A percentile compares a stretch with the other conserved stretches of the same genome.
These are phyloP conservation scores for Calcarius ornatus DNA, from an alignment of 2,113 vertebrate genomes.

Conservation along the genomic window DNA sequence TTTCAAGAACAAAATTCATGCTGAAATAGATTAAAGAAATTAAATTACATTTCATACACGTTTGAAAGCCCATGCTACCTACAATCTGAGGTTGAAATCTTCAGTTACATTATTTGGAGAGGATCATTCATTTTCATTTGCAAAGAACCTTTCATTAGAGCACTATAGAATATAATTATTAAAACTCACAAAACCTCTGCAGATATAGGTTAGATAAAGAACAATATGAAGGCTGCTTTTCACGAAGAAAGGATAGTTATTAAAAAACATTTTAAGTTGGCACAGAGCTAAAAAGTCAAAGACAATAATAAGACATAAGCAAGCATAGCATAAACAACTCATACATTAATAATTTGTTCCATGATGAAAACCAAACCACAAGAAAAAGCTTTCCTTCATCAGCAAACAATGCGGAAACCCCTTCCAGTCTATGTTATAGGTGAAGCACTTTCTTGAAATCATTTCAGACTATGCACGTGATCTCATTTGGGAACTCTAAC, in stretches of 20 bases:
- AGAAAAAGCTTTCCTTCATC: not conserved
- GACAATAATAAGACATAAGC: not conserved
- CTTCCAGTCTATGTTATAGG: not conserved
- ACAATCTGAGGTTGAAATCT: not conserved
- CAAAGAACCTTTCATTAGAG: conserved; percentile 6
- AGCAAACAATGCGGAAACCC: not conserved
- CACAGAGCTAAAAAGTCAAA: not conserved
- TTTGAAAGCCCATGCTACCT: not conserved
- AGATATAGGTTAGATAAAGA: conserved; percentile 6
- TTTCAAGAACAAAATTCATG: not conserved
- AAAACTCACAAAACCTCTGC: not conserved
- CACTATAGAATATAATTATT: not conserved
- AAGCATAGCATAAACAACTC: not conserved
- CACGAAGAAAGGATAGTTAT: not conserved
- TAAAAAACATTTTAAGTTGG: not conserved
- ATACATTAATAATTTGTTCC: not conserved
- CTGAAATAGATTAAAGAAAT: not conserved
- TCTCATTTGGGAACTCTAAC: not conserved
- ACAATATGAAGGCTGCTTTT: not conserved
- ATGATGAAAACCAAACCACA: not conserved
- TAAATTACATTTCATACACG: not conserved
- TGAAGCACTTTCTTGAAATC: not conserved
- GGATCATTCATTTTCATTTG: not conserved
- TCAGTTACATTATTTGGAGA: not conserved
- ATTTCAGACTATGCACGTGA: not conserved